Conservation (phyloP, 92 coral and sea anemone species). For the Muricea muricata region DNA sequence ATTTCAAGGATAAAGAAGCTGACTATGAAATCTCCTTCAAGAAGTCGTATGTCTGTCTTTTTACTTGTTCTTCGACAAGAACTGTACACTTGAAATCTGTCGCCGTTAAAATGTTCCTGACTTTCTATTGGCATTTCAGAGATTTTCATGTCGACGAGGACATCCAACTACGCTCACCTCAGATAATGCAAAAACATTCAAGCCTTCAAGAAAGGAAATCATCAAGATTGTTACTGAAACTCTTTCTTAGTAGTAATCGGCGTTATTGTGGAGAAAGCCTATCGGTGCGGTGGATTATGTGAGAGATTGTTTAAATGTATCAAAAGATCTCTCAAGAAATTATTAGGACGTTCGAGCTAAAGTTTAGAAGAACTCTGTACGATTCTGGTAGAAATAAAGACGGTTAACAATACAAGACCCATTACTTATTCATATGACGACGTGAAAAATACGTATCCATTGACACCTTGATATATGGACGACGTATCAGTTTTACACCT, state of each 20-base stretch:
- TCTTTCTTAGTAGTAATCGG: too few relatives aligned
- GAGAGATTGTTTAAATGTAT: conserved; percentile 60
- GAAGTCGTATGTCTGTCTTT: conserved; percentile 7
- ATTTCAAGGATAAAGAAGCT: not conserved
- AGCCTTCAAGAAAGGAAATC: conserved; percentile 43
- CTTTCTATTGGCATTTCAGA: not conserved
- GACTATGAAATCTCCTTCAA: not conserved
- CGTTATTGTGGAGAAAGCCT: conserved; percentile 63
- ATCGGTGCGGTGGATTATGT: conserved; percentile 62
- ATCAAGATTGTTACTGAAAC: conserved; percentile 40
- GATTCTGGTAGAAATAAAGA: conserved; percentile 60
- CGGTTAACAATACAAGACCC: conserved; percentile 66
- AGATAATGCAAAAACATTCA: conserved; percentile 66
- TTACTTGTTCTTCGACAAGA: conserved; percentile 16
- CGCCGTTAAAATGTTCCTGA: not conserved
- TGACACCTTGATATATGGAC: conserved; percentile 63
- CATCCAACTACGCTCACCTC: conserved; percentile 55
- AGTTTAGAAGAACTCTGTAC: conserved; percentile 66
- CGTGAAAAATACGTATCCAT: conserved; percentile 40
- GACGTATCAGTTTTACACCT: conserved; percentile 9
- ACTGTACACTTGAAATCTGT: conserved; percentile 16
- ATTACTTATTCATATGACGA: conserved; percentile 60
- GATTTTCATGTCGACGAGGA: conserved; percentile 21
- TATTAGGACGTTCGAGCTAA: conserved; percentile 56
- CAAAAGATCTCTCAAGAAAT: conserved; percentile 61